Conservation (phyloP, 2,797 vertebrate species). For the Aphelocoma californica region DNA sequence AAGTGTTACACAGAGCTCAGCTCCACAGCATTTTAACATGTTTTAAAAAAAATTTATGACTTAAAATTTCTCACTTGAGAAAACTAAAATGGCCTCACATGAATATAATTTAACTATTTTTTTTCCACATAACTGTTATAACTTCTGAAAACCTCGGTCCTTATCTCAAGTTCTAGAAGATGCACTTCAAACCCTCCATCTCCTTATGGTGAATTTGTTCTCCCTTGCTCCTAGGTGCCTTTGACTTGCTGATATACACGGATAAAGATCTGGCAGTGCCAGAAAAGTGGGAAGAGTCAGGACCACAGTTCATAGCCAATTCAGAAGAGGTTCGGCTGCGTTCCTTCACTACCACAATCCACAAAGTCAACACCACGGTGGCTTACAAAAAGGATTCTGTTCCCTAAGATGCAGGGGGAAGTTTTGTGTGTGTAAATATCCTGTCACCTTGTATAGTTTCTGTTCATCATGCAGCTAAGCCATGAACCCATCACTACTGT, state of each 20-base stretch:
- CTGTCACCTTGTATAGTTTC: background rate
- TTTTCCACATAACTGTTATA: background rate
- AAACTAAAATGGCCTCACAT: background rate
- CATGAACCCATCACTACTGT: background rate
- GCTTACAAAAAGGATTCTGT: conserved; percentile 86
- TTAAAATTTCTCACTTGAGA: background rate
- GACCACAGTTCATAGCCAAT: conserved; percentile 90
- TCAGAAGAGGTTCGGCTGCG: conserved; percentile 93
- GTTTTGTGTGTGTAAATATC: background rate
- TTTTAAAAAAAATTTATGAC: background rate
- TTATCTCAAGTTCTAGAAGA: background rate
- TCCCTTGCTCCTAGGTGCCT: conserved; percentile 81
- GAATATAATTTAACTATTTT: background rate
- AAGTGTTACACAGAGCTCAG: background rate
- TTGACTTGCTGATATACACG: conserved; percentile 95
- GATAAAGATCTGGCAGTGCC: conserved; percentile 92
- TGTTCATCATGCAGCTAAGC: background rate
- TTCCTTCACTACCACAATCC: conserved; percentile 95
- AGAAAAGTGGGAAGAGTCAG: conserved; percentile 95
- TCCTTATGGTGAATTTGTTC: background rate
- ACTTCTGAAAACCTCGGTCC: background rate
- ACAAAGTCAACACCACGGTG: conserved; percentile 93
- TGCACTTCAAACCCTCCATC: background rate
- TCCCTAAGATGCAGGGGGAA: background rate
- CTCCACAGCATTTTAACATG: background rate